Conservation (phyloP, 1,140 invertebrate species). For the Bombus impatiens region DNA sequence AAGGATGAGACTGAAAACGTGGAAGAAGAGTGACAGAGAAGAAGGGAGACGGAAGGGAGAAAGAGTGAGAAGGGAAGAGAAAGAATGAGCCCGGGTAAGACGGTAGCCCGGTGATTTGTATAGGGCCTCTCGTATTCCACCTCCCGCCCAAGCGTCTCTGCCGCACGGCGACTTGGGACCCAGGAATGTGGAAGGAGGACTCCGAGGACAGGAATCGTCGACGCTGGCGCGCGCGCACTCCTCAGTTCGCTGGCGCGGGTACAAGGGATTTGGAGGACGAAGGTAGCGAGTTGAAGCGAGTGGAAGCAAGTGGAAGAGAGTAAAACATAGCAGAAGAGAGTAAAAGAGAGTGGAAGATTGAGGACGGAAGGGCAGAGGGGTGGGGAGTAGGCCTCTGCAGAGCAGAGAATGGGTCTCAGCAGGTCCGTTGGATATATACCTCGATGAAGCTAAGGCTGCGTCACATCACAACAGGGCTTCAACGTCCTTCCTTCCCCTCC, state of each 20-base stretch:
- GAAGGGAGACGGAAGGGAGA: slow-evolving; percentile 29
- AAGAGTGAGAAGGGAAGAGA: slow-evolving; percentile 52
- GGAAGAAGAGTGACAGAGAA: slow-evolving; percentile 11
- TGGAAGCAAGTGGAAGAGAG: neutral
- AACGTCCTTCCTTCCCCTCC: slow-evolving; percentile 66
- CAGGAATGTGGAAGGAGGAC: slow-evolving; percentile 68
- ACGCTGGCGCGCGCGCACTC: slow-evolving; percentile 47
- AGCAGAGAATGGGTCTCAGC: slow-evolving; percentile 58
- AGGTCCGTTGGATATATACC: slow-evolving; percentile 59
- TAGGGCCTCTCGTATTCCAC: slow-evolving; percentile 77
- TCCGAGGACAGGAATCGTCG: slow-evolving; percentile 65
- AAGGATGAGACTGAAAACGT: neutral
- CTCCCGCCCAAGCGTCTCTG: slow-evolving; percentile 67
- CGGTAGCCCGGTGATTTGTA: slow-evolving; percentile 80
- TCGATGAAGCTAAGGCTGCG: slow-evolving; percentile 60
- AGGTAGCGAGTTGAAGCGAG: slow-evolving; percentile 38
- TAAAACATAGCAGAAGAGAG: neutral
- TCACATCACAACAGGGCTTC: slow-evolving; percentile 68
- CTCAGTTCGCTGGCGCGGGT: neutral
- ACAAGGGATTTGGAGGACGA: neutral
- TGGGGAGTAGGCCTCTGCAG: neutral
- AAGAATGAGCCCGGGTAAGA: slow-evolving; percentile 74
- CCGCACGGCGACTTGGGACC: slow-evolving; percentile 57
- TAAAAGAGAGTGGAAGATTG: neutral
- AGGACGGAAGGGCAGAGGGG: neutral